Conservation (phyloP, 2,888 invertebrate genomes). For the Cataglyphis livida region DNA sequence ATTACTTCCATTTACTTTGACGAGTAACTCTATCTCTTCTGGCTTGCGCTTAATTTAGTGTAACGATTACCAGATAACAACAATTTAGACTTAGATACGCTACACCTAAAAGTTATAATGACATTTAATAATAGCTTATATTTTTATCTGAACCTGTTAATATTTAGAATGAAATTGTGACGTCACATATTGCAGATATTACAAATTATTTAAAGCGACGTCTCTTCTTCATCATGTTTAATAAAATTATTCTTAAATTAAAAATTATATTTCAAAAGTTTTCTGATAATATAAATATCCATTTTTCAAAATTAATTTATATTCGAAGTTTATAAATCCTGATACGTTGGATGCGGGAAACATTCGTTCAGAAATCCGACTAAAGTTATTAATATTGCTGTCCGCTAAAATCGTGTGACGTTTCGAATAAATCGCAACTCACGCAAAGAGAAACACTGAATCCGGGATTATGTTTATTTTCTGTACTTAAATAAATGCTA, state of each 20-base stretch:
- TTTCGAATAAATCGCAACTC: slow-evolving; percentile 25
- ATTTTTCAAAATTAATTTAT: slow-evolving; percentile 19
- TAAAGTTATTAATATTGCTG: slow-evolving; percentile 23
- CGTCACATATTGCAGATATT: background rate
- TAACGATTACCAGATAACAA: slow-evolving; percentile 50
- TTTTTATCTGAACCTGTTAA: background rate
- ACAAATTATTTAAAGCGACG: background rate
- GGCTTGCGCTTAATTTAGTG: slow-evolving; percentile 54
- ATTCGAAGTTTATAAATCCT: slow-evolving; percentile 20
- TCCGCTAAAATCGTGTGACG: slow-evolving; percentile 13
- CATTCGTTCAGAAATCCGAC: slow-evolving; percentile 21
- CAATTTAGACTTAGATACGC: slow-evolving; percentile 43
- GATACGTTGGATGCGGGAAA: background rate
- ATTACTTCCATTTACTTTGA: slow-evolving; percentile 64
- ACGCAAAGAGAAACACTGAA: slow-evolving; percentile 24
- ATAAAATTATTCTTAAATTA: background rate
- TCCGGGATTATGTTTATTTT: slow-evolving; percentile 37
- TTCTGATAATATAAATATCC: background rate
- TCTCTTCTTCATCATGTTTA: background rate
- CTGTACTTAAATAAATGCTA: slow-evolving; percentile 40
- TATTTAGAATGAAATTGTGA: background rate
- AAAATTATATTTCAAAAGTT: slow-evolving; percentile 3
- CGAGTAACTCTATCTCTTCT: slow-evolving; percentile 54
- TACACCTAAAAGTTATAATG: slow-evolving; percentile 19
- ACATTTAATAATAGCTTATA: background rate